Base-by-base conservation (phyloP, 2,888 invertebrate genomes). In the Parochlus steinenii region DNA sequence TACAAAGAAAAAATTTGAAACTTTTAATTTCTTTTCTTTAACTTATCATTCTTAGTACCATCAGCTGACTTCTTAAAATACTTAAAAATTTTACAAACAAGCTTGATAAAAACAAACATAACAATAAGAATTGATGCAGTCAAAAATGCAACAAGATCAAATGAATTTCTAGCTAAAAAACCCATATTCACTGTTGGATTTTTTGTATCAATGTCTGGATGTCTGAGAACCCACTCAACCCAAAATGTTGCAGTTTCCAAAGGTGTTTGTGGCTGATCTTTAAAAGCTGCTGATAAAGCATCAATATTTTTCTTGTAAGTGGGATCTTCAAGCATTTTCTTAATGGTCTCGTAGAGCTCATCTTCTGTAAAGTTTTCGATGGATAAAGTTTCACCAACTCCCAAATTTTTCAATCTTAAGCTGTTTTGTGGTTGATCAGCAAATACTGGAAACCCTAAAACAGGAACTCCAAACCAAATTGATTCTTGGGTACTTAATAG, bases 401-500 rank as follows among this genome's bases (percentile, higher is more conserved):
- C 30, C 2, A 30, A 8, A 3, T 36, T 24, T 16, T 25, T 29
- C 11, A 36, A 10, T 17, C 24, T 23, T 3, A 29, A 11, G 18
- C 18, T 18, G 18, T 36, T 36, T 28, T 36, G 36, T 5, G 22
- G 26, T 18, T 40, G 40, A 33, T 40, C 40, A 11, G 20, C 37
- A 26, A 40, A 40, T 6, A 37, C 27, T 29, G 40, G 40, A 5
- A 40, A 24, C 7, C 37, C 40, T 1, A 40, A 11, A 17, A 40
- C 26, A 25, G 40, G 40, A 23, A 40, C 40, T 3, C 37, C 40
- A 19, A 33, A 22, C 27, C 33, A 24, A 4, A 24, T 41, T 1
- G 56, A 47, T 37, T 56, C 56, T 8, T 49, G 48, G 0, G 50
- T 40, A 14, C 49, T 49, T 8, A 56, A 43, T 6, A 49, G 48